Percentiles rank a stretch among this genome's conserved stretches.
phyloP scores from a whole-genome alignment of 2,888 invertebrate genomes.

The Meta bourneti region DNA sequence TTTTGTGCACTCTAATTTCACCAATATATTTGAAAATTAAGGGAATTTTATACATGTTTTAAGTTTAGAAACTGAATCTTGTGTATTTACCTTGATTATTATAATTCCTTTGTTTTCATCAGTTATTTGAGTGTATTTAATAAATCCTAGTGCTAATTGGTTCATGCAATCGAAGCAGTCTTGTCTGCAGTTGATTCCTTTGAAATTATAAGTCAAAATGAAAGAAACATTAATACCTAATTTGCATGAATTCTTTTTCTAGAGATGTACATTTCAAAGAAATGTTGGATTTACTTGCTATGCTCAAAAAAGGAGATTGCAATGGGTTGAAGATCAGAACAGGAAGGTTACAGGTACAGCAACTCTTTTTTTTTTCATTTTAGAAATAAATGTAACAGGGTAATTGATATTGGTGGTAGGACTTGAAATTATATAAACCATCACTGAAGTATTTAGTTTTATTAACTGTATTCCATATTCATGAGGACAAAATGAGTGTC shows the following conservation, averaged over 20 bases:
- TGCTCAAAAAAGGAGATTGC: slow-evolving; percentile 97
- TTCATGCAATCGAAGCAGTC: too few relatives aligned
- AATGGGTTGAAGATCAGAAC: slow-evolving; percentile 97
- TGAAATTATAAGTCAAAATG: not conserved
- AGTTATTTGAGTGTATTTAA: too few relatives aligned
- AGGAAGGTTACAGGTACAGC: slow-evolving; percentile 85
- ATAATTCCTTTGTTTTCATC: too few relatives aligned
- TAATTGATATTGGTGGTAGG: too few relatives aligned
- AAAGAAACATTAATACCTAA: not conserved
- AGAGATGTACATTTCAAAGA: slow-evolving; percentile 95
- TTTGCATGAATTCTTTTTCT: not conserved
- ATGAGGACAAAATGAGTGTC: too few relatives aligned
- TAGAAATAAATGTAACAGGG: not conserved
- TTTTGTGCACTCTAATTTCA: not conserved
- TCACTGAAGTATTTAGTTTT: not conserved
- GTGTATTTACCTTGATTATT: too few relatives aligned
- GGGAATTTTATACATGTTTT: too few relatives aligned
- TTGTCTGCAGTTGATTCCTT: not conserved
- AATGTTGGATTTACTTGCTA: slow-evolving; percentile 96
- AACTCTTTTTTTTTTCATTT: not conserved
- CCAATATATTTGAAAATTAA: too few relatives aligned
- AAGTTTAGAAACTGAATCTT: too few relatives aligned
- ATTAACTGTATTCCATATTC: not conserved
- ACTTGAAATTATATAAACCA: too few relatives aligned
- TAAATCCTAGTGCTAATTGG: too few relatives aligned